phyloP scores from a whole-genome alignment of 2,888 invertebrate species.

The Phoenoteleia sp. region DNA sequence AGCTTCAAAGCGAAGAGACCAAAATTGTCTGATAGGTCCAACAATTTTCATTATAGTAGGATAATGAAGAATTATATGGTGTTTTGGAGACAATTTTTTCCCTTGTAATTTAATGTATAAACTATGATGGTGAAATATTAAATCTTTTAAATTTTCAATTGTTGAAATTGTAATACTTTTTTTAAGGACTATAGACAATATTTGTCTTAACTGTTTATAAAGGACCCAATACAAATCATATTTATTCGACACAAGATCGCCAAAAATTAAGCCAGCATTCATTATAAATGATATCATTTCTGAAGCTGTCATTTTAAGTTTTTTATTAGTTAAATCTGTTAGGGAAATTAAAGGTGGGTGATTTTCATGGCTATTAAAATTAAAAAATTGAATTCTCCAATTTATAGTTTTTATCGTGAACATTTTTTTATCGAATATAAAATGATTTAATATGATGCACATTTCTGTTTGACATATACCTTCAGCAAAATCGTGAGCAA shows the following conservation, averaged over 20 bases:
- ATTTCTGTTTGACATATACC: slow-evolving; percentile 27
- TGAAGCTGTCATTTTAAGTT: slow-evolving; percentile 22
- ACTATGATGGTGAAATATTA: slow-evolving; percentile 56
- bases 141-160: background rate
- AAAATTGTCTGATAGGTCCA: background rate
- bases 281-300: slow-evolving; percentile 27
- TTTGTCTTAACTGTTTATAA: slow-evolving; percentile 49
- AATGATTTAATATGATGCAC: slow-evolving; percentile 25
- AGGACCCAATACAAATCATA: slow-evolving; percentile 46
- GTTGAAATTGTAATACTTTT: background rate
- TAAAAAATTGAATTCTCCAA: background rate
- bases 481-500: slow-evolving; percentile 42
- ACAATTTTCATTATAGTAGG: slow-evolving; percentile 1
- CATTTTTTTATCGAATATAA: slow-evolving; percentile 25
- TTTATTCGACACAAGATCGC: background rate
- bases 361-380: no score
- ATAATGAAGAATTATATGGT: slow-evolving; percentile 7
- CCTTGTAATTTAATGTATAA: slow-evolving; percentile 23
- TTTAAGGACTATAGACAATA: slow-evolving; percentile 47
- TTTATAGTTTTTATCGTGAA: slow-evolving; percentile 18
- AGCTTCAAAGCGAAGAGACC: slow-evolving; percentile 1
- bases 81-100: background rate
- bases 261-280: slow-evolving; percentile 11
- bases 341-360: no score
- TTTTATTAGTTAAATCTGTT: no score